Base-by-base conservation (phyloP, 2,797 vertebrate genomes). In the Hapalemur alaotrensis region DNA sequence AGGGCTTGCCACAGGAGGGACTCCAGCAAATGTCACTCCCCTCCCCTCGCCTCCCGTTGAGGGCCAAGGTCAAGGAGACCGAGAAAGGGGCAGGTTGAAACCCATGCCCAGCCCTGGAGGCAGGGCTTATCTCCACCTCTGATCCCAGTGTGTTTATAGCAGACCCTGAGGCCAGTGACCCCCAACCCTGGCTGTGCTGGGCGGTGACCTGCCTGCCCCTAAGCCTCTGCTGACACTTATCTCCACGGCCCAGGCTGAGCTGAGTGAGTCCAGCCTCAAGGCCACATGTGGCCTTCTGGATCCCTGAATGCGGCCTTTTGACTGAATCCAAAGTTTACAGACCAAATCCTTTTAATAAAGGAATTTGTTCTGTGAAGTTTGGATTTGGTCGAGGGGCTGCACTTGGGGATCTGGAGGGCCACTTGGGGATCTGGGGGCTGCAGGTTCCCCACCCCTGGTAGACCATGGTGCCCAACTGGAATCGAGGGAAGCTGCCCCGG, bases 101-200 rank as follows among this genome's bases (percentile, higher is more conserved):
- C 20, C 28, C 38, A 72, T 14, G 38, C 52, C 38, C 54, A 30
- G 30, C 12, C 20, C 79, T 35, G 22, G 35, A 69, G 30, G 43
- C 9, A 38, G 7, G 65, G 35, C 75, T 89, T 91, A 87, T 75
- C 81, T 87, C 25, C 0, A 48, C 54, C 15, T 52, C 91, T 82
- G 91, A 93, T 46, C 82, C 52, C 59, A 30, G 25, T 1, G 9
- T 82, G 67, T 92, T 94, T 97, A 38, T 41, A 22, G 32, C 84
- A 84, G 92, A 83, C n/a, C 41, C 41, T 43, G 69, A 88, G 96
- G 95, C 59, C 92, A 89, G 38, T 86, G 93, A 83, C 67, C 78
- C 7, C 54, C 38, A 12, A 18, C 22, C 25, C 82, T 46, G 15
- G 43, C 85, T 83, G 8, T 25, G 38, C 61, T 76, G 12, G 35